Base-by-base conservation (phyloP, 2,888 invertebrate genomes). In the Tholera decimalis region DNA sequence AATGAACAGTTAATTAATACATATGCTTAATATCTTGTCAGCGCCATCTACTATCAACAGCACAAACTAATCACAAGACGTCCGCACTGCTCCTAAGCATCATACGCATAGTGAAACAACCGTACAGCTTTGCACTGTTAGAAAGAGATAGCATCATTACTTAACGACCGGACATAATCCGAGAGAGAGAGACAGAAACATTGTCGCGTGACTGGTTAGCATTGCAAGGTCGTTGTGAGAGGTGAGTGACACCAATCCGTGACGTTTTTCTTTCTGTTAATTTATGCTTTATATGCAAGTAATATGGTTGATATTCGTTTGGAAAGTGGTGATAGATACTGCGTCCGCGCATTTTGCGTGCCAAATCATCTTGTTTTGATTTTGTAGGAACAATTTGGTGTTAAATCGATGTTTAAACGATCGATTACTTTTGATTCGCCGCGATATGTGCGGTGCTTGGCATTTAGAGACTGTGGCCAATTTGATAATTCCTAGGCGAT, bases 181-280 rank as follows among this genome's bases (percentile, higher is more conserved):
- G 85, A 37, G 8, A 77, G 84, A 90, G 76, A 73, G 87, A 86
- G 89, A 90, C 65, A 77, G 87, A 64, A 74, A 84, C 81, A 88
- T 67, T 84, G 87, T 88, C 88, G 90, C 88, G 88, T 86, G 91
- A 94, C 95, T 88, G 91, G 94, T 94, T 94, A 93, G 91, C 95
- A 95, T 95, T 95, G 95, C 95, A 95, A 95, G 95, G 95, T 93
- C 95, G 95, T 90, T 83, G 51, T 78, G 76, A 85, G 88, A 88
- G 95, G 94, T 95, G 91, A 94, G 82, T 92, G 95, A 94, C 94
- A 91, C 87, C 80, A 80, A 81, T 86, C 57, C 51, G 22, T 76
- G 51, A 59, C 67, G 50, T 28, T 15, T 5, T 0, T 33, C 4
- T 33, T 33, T 22, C 58, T 62, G 30, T 47, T 41, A 71, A 58